phyloP scores from a whole-genome alignment of 1,140 invertebrate species.

The Leptinotarsa lineolata region DNA sequence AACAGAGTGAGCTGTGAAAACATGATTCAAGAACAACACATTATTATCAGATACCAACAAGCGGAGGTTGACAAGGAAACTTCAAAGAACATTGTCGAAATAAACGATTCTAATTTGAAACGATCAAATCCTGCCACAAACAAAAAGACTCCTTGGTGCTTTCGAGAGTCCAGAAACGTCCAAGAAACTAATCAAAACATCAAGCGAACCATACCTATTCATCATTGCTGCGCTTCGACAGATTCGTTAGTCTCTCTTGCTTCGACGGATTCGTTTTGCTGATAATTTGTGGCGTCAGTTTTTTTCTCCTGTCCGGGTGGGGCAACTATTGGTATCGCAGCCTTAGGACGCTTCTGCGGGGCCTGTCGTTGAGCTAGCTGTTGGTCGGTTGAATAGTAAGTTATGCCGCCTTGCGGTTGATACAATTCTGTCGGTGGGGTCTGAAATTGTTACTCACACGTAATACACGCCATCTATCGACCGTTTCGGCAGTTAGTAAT shows the following conservation, averaged over 20 bases:
- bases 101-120: too few species aligned
- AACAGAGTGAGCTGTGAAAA: too few species aligned
- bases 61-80: too few species aligned
- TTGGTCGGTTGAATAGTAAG: conserved; percentile 55
- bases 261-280: conserved; percentile 19
- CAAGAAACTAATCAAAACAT: too few species aligned
- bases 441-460: conserved; percentile 35
- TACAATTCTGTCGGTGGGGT: conserved; percentile 53
- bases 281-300: conserved; percentile 21
- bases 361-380: conserved; percentile 48
- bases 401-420: conserved; percentile 54
- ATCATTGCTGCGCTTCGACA: conserved; percentile 20
- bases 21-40: too few species aligned
- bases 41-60: too few species aligned
- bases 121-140: too few species aligned
- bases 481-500: too few species aligned
- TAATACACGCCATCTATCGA: too few species aligned
- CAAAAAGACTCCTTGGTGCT: too few species aligned
- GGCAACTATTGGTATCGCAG: conserved; percentile 54
- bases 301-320: conserved; percentile 47
- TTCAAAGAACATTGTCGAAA: too few species aligned
- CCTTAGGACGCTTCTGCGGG: conserved; percentile 51
- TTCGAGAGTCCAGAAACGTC: too few species aligned
- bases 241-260: conserved; percentile 1
- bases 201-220: neutral